Base-by-base conservation (phyloP, 2,888 invertebrate genomes). In the Melanargia galathea region DNA sequence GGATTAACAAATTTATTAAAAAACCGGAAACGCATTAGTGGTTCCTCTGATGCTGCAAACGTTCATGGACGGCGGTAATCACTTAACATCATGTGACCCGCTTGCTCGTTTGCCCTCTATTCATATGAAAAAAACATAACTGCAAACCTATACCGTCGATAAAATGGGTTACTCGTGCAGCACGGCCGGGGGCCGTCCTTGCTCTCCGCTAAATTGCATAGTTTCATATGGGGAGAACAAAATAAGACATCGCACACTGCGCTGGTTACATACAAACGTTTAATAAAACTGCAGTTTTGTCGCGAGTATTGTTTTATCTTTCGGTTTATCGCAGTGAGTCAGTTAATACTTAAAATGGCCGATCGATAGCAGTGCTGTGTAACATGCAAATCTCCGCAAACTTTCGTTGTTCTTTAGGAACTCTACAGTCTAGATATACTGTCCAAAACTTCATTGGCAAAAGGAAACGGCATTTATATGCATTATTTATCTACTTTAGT, bases 101-200 rank as follows among this genome's bases (percentile, higher is more conserved):
- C n/a, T n/a, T n/a, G n/a, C n/a, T n/a, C n/a, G n/a, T n/a, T n/a
- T n/a, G n/a, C n/a, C n/a, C n/a, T n/a, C n/a, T n/a, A n/a, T n/a
- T n/a, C n/a, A n/a, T n/a, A n/a, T n/a, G n/a, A n/a, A n/a, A n/a
- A 26, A 26, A 26, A 26, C 5, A 2, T 26, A 26, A 2, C 3
- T 2, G 3, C 24, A 4, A 4, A 26, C 24, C 24, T 5, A 30
- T 30, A 30, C 6, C 30, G 1, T 38, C 35, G 13, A 3, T 1
- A 16, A 55, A 43, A 43, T 55, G 16, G 55, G 55, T 55, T 55
- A 55, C 26, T 43, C 43, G 40, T 40, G 55, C 26, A 4, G 22
- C 20, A n/a, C 40, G 13, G 24, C 16, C 40, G 40, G 40, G 24
- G 45, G 22, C 24, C 26, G 55, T 18, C 55, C 55, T 55, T 52